phyloP scores from a whole-genome alignment of 2,113 vertebrate genomes.

The Leptobrachium ailaonicum region DNA sequence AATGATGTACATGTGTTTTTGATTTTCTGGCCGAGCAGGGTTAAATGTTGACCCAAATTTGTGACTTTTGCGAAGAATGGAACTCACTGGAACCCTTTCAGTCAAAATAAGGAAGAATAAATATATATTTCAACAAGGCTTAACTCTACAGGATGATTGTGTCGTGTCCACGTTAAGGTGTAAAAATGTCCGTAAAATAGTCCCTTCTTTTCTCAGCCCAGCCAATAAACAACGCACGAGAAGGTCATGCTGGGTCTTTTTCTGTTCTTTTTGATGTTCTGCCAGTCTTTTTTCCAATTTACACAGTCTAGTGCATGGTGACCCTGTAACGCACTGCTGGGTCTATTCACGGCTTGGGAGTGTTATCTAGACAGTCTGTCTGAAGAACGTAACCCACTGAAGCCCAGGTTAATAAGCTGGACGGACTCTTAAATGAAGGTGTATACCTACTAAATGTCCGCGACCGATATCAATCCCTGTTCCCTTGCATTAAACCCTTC shows the following conservation, averaged over 20 bases:
- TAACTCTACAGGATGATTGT: too few relatives aligned
- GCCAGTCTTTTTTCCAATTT: constrained; percentile 42
- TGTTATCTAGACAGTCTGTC: constrained; percentile 35
- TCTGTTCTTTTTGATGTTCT: constrained; percentile 34
- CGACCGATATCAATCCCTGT: too few relatives aligned
- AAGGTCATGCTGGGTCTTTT: constrained; percentile 15
- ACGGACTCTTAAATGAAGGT: background rate
- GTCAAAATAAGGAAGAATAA: too few relatives aligned
- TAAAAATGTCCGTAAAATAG: too few relatives aligned
- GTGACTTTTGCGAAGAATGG: too few relatives aligned
- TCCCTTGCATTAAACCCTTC: too few relatives aligned
- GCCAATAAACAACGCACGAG: constrained; percentile 12
- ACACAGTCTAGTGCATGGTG: constrained; percentile 23
- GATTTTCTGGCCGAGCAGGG: too few relatives aligned
- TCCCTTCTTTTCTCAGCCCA: background rate
- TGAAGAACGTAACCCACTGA: background rate
- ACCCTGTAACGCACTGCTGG: constrained; percentile 41
- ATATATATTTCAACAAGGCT: too few relatives aligned
- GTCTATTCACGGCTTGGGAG: constrained; percentile 43
- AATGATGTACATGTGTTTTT: too few relatives aligned
- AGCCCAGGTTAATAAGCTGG: background rate
- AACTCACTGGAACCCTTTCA: too few relatives aligned
- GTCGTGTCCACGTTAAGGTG: too few relatives aligned
- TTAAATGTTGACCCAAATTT: too few relatives aligned
- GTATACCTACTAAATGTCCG: background rate